Evolutionary conservation across 2,113 vertebrate species (phyloP), one percentile per base, ranked within the genome.

Genomic region (Tamias sibiricus): DNA sequence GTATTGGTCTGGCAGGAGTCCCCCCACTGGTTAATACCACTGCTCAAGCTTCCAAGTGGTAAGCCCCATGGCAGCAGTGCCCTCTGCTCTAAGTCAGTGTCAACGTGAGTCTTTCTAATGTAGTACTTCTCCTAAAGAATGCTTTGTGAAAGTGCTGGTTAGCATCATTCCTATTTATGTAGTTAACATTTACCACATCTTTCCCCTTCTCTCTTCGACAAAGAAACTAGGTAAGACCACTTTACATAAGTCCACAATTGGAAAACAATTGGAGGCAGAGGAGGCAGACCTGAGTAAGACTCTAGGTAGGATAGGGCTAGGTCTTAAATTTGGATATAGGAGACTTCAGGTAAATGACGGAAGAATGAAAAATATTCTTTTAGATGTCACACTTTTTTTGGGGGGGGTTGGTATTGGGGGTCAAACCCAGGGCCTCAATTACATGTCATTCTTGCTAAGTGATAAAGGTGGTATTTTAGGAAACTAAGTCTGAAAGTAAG

Each of bases 401-500:
- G 11, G 2, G 24, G 24, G 24, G 24, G 8, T 2, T 30, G 35
- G 64, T 66, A 35, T 32, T 66, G 30, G 64, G 64, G 64, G 30
- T 66, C 4, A 14, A 66, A 66, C 64, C 64, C 64, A 64, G 28
- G 62, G 62, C 62, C 62, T 64, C 9, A 64, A 13, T 30, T 47
- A 75, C 26, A 4, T 66, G 24, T 40, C 44, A 14, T 30, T 87
- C 37, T 88, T 88, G 42, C 35, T 88, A 81, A 88, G 26, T 91
- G 20, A 76, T 88, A 71, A 91, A 52, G 44, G 10, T 80, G 32
- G 19, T 68, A 59, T 87, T 86, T 97, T 94, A 90, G 89, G 49
- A 92, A 96, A 83, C 8, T 71, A 77, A 77, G 10, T 80, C 28
- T 93, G 62, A 77, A 87, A 95, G 54, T 37, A 87, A 91, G 57